Base-by-base conservation (phyloP, 2,797 vertebrate genomes). In the Protonibea diacanthus region DNA sequence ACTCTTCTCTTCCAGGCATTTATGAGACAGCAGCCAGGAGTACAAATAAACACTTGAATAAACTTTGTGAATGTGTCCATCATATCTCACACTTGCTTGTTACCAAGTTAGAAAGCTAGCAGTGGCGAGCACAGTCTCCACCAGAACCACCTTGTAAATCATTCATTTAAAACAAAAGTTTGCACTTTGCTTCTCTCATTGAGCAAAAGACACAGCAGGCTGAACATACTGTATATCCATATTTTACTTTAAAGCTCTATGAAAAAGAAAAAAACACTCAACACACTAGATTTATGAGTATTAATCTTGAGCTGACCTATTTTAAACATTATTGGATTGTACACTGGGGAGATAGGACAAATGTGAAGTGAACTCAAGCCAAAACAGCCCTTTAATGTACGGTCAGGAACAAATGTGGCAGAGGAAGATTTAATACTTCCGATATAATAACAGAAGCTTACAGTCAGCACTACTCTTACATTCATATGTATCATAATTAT, bases 231-330 rank as follows among this genome's bases (percentile, higher is more conserved):
- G 45, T 29, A 44, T 48, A 17, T 58, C 12, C 17, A 55, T 33
- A 13, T 61, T 64, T 80, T 66, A 40, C 49, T 55, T 48, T 77
- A 55, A 56, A 70, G 45, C 65, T 74, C 49, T 27, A 67, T 60
- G 21, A 53, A 83, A 85, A 75, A 21, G 10, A 18, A 53, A 83
- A 78, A 85, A 75, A 21, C 12, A 18, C 69, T 48, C 2, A 18
- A 27, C 44, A 51, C 33, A 20, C 56, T 42, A 62, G 65, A 81
- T 72, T 83, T 66, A 63, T 59, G 25, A 66, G 56, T 38, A 83
- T 80, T 84, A 78, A 85, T 91, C 68, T 76, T 69, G 33, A 72
- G 49, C 48, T 80, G 77, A 83, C 79, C 76, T 76, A 86, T 86
- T 88, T 87, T 57, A 40, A 83, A 75, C 56, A 48, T 74, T 70